Evolutionary conservation across 2,797 vertebrate species (phyloP).

Genomic region (Remorina albescens): DNA sequence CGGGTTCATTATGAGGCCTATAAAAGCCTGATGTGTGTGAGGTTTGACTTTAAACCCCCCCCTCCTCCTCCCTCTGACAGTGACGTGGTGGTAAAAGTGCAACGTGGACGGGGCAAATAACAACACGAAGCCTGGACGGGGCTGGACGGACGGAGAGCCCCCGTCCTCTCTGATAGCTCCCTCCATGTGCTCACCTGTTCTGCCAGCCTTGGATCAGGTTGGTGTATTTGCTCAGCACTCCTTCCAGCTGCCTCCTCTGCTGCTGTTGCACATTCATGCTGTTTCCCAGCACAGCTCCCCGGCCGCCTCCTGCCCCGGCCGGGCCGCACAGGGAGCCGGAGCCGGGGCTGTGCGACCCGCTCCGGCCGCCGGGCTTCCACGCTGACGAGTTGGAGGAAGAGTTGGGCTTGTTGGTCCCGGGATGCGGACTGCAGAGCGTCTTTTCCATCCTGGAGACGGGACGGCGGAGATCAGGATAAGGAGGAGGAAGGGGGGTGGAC

Average conservation of each 20-base stretch:
- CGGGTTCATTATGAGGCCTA: slow-evolving; percentile 4
- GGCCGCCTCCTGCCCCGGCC: slow-evolving; percentile 70
- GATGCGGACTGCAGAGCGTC: slow-evolving; percentile 77
- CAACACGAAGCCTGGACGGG: slow-evolving; percentile 61
- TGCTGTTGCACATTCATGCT: slow-evolving; percentile 75
- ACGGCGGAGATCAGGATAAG: slow-evolving; percentile 54
- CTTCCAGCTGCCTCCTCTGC: slow-evolving; percentile 88
- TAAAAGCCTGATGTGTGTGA: neutral
- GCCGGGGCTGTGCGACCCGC: slow-evolving; percentile 78
- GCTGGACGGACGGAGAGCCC: too few species aligned
- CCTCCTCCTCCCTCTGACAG: slow-evolving; percentile 27
- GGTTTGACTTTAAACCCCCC: slow-evolving; percentile 18
- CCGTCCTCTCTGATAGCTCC: neutral
- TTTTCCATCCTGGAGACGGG: slow-evolving; percentile 84
- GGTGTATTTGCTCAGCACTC: slow-evolving; percentile 97
- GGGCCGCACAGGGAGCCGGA: slow-evolving; percentile 73
- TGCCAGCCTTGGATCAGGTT: slow-evolving; percentile 99
- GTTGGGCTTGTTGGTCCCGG: slow-evolving; percentile 71
- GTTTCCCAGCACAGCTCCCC: slow-evolving; percentile 71
- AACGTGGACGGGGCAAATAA: slow-evolving; percentile 76
- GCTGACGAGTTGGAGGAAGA: slow-evolving; percentile 65
- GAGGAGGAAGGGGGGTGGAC: slow-evolving; percentile 54
- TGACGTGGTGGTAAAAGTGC: slow-evolving; percentile 75
- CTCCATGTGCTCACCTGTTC: slow-evolving; percentile 88
- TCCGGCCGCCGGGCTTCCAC: slow-evolving; percentile 69